phyloP scores from a whole-genome alignment of 2,797 vertebrate genomes.

The Tauraco hartlaubi region DNA sequence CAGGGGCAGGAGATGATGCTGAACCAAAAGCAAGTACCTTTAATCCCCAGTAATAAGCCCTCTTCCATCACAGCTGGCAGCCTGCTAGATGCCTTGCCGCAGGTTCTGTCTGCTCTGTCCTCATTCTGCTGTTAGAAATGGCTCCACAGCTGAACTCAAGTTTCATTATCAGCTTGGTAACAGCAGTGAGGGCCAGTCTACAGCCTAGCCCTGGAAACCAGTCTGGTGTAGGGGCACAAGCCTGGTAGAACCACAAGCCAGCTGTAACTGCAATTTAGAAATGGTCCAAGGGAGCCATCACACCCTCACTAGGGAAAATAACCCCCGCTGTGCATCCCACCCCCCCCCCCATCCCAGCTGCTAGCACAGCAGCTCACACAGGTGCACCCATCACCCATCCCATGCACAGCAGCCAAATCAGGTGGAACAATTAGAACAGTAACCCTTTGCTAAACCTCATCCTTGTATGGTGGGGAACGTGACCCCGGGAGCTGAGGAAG shows the following conservation, averaged over 20 bases:
- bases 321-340: fast-evolving
- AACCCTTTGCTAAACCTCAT: neutral
- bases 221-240: neutral
- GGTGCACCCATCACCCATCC: neutral
- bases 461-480: fast-evolving
- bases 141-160: neutral
- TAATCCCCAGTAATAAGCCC: neutral
- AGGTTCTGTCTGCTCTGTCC: neutral
- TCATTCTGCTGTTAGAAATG: neutral
- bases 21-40: neutral
- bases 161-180: neutral
- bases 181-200: neutral
- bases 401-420: fast-evolving
- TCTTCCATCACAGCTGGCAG: neutral
- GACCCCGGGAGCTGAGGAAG: neutral
- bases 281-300: neutral
- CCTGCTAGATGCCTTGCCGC: neutral
- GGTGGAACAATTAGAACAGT: neutral
- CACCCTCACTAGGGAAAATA: neutral
- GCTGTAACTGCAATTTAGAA: neutral
- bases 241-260: neutral
- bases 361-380: neutral
- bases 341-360: too few species aligned
- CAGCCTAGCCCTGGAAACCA: neutral
- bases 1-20: neutral